Evolutionary conservation across 2,888 invertebrate genomes (phyloP).

Genomic region (Yponomeuta evonymella): DNA sequence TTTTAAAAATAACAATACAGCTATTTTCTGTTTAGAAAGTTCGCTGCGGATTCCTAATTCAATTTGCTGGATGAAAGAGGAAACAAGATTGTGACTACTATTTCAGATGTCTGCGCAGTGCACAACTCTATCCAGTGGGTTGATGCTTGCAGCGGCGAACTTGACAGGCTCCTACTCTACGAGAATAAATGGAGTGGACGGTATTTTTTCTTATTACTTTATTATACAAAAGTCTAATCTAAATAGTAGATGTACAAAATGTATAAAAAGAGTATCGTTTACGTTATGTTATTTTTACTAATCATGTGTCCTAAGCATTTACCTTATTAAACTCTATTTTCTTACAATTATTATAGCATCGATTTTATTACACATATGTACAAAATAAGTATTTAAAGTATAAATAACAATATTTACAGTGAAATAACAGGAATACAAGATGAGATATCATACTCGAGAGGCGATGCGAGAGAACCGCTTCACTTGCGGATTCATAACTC

Average conservation of each 20-base stretch:
- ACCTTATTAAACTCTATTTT: background rate
- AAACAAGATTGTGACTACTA: slow-evolving; percentile 15
- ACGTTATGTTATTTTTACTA: slow-evolving; percentile 6
- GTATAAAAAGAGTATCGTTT: slow-evolving; percentile 27
- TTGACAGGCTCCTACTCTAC: background rate
- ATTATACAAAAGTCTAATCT: slow-evolving; percentile 14
- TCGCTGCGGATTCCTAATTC: slow-evolving; percentile 18
- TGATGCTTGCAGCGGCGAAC: slow-evolving; percentile 5
- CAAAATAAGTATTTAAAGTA: slow-evolving; percentile 42
- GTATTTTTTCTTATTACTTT: slow-evolving; percentile 11
- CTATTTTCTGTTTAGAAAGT: slow-evolving; percentile 17
- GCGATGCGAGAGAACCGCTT: background rate
- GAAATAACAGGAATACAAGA: slow-evolving; percentile 25
- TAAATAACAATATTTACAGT: slow-evolving; percentile 66
- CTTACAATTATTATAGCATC: background rate
- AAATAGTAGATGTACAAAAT: slow-evolving; percentile 28
- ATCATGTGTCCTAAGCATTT: background rate
- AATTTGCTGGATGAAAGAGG: slow-evolving; percentile 21
- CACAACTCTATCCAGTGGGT: background rate
- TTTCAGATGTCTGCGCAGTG: background rate
- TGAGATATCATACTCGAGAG: background rate
- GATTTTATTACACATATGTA: slow-evolving; percentile 38
- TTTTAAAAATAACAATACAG: slow-evolving; percentile 17
- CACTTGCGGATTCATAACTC: slow-evolving; percentile 18
- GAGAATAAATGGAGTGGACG: background rate